phyloP scores from a whole-genome alignment of 1,140 invertebrate genomes.

The Cyclargus thomasi region DNA sequence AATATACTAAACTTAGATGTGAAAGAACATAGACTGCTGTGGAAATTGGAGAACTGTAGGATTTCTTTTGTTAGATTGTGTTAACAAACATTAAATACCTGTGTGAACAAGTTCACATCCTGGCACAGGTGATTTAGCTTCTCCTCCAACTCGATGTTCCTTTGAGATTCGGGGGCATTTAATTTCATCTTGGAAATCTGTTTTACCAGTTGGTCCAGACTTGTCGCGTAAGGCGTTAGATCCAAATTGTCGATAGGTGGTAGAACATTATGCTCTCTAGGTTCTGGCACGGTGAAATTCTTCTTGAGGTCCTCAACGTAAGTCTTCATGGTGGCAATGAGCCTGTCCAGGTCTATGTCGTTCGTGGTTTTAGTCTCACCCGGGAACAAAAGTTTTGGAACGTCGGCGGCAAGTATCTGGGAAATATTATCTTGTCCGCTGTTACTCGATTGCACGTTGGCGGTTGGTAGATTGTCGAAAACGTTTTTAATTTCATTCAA shows the following conservation, averaged over 20 bases:
- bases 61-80: not conserved
- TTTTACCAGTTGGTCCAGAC: slow-evolving; percentile 51
- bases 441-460: slow-evolving; percentile 19
- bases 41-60: too few relatives aligned
- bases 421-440: slow-evolving; percentile 36
- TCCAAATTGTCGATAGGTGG: slow-evolving; percentile 37
- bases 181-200: slow-evolving; percentile 48
- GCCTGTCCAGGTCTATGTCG: slow-evolving; percentile 47
- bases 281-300: not conserved
- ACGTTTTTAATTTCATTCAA: slow-evolving; percentile 54
- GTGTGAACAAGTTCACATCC: slow-evolving; percentile 56
- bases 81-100: slow-evolving; percentile 36
- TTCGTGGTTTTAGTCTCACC: slow-evolving; percentile 42
- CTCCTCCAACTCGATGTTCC: slow-evolving; percentile 46
- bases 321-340: slow-evolving; percentile 47
- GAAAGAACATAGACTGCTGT: too few relatives aligned
- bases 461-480: slow-evolving; percentile 40
- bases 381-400: slow-evolving; percentile 43
- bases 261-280: slow-evolving; percentile 26
- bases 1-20: too few relatives aligned
- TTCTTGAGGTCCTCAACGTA: slow-evolving; percentile 51
- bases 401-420: slow-evolving; percentile 39
- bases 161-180: slow-evolving; percentile 30
- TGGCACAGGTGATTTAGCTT: slow-evolving; percentile 49
- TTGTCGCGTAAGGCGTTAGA: slow-evolving; percentile 46